Conservation (phyloP, 2,888 invertebrate species). For the Eupithecia centaureata region DNA sequence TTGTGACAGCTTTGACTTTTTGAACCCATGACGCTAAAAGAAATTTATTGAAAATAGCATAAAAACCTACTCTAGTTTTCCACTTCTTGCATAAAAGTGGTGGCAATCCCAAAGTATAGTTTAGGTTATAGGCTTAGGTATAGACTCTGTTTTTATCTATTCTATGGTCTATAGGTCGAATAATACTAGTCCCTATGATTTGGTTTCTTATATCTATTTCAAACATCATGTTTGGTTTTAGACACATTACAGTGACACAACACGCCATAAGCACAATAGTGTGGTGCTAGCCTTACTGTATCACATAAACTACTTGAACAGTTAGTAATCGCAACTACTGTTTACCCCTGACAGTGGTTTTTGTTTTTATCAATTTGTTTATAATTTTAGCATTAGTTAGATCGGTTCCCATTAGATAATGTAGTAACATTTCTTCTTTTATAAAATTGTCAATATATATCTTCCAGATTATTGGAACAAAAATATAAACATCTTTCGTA, state of each 20-base stretch:
- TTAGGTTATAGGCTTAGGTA: no score
- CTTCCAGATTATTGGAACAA: not conserved
- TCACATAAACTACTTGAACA: constrained; percentile 15
- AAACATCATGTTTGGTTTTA: not conserved
- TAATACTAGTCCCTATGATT: no score
- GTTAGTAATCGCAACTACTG: not conserved
- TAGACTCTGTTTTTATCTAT: no score
- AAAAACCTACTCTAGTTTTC: no score
- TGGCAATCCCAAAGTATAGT: no score
- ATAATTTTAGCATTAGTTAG: not conserved
- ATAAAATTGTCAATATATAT: not conserved
- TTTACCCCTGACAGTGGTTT: not conserved
- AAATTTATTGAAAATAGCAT: no score
- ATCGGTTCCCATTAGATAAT: not conserved
- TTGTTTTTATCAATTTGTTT: not conserved
- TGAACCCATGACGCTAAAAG: not conserved
- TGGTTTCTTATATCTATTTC: no score
- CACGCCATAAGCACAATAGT: not conserved
- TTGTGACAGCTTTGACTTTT: not conserved
- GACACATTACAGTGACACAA: not conserved
- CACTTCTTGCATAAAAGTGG: no score
- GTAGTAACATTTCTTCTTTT: no score
- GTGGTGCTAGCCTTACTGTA: constrained; percentile 34
- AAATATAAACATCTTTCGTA: not conserved
- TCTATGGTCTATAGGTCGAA: no score